Evolutionary conservation across 2,888 invertebrate genomes (phyloP), one percentile per base, ranked within the genome.

Genomic region (Bugulina stolonifera): DNA sequence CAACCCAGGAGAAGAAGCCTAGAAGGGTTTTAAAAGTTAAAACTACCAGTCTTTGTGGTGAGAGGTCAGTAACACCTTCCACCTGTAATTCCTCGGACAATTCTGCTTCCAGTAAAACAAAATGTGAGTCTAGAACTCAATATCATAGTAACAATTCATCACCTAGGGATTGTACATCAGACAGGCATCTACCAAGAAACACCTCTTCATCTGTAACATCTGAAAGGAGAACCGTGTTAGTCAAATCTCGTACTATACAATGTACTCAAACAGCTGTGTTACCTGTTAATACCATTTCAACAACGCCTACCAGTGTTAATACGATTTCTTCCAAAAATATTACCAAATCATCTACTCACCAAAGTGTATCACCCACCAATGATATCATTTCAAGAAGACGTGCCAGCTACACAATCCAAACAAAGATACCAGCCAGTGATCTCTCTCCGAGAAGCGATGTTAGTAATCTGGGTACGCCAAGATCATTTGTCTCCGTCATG

Each of bases 361-460:
- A n/a, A n/a, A n/a, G n/a, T n/a, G n/a, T n/a, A n/a, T n/a, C n/a
- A n/a, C n/a, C n/a, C n/a, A n/a, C n/a, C n/a, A n/a, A n/a, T n/a
- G n/a, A n/a, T n/a, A n/a, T n/a, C n/a, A n/a, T n/a, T n/a, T n/a
- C n/a, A n/a, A n/a, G n/a, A n/a, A n/a, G n/a, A n/a, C n/a, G n/a
- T n/a, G 43, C 43, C 43, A 43, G 43, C 43, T 10, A 18, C 43
- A 43, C 43, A 43, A 10, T 43, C 10, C 18, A 10, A 5, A 18
- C 10, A 5, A 43, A 18, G 10, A 43, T 43, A 10, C 18, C 43
- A 43, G 10, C 43, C 5, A 18, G 43, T 43, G 10, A 10, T 5
- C 43, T 5, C 18, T 64, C 64, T 14, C 64, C 64, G 10, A 25
- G 64, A 25, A 64, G 64, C 32, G 64, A 64, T 32, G 32, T 64